These are phyloP conservation scores for Bombyx mandarina DNA, from an alignment of 1,140 invertebrate species.

Conservation along the genomic window DNA sequence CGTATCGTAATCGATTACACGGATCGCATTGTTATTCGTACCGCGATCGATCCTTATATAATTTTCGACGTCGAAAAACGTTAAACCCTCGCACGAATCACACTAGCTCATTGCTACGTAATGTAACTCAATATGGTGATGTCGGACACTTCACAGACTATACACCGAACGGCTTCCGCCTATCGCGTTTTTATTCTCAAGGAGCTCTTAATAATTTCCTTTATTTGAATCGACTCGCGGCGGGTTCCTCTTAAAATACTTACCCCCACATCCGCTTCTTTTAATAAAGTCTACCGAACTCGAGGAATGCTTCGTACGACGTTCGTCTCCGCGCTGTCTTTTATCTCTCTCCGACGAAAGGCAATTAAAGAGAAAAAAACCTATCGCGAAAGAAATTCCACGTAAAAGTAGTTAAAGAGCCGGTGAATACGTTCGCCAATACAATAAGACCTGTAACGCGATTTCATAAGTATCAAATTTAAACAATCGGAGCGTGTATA, in stretches of 20 bases:
- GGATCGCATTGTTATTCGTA: slow-evolving; percentile 38
- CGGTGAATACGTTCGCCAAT: slow-evolving; percentile 17
- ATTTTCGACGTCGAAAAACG: slow-evolving; percentile 38
- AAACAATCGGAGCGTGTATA: slow-evolving; percentile 60
- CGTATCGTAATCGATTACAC: slow-evolving; percentile 42
- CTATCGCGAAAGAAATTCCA: slow-evolving; percentile 53
- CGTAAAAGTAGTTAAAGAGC: slow-evolving; percentile 41
- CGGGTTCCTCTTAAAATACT: slow-evolving; percentile 67
- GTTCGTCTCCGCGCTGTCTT: slow-evolving; percentile 51
- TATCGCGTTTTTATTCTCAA: slow-evolving; percentile 44
- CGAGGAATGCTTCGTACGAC: slow-evolving; percentile 58
- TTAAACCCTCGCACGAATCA: slow-evolving; percentile 49
- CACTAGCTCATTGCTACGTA: slow-evolving; percentile 43
- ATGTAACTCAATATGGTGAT: slow-evolving; percentile 40
- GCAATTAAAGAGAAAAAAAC: slow-evolving; percentile 59
- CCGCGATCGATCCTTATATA: slow-evolving; percentile 35
- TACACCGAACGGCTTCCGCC: slow-evolving; percentile 53
- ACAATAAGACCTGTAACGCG: slow-evolving; percentile 31
- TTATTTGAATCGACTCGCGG: slow-evolving; percentile 63
- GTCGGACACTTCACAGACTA: slow-evolving; percentile 30
- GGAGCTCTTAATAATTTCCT: slow-evolving; percentile 68
- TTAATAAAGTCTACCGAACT: slow-evolving; percentile 66
- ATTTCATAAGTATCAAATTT: slow-evolving; percentile 65
- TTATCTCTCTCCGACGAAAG: slow-evolving; percentile 57
- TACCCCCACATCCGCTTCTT: slow-evolving; percentile 69